Evolutionary conservation across 2,888 invertebrate genomes (phyloP), one percentile per base, ranked within the genome.

Genomic region (Ennomos erosarius): DNA sequence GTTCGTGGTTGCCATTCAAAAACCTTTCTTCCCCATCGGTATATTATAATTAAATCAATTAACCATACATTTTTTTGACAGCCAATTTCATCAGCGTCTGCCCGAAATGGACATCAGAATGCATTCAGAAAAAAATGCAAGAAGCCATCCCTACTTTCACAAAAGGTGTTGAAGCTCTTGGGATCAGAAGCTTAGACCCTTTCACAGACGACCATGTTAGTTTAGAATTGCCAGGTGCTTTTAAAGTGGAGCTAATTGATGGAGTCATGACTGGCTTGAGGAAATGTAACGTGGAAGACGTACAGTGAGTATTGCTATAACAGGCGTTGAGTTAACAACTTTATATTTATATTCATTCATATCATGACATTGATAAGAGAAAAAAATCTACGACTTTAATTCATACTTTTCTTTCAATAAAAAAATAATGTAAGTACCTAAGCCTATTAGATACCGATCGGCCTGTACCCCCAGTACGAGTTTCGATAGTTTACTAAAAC

Each of bases 271-370:
- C 80, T 38, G 90, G 90, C 8, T 55, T 87, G n/a, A 76, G 71
- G 48, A 87, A 87, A 59, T 90, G 90, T 47, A 61, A 67, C 0
- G 78, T 90, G 1, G 84, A 88, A 52, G 71, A 76, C 16, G 81
- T 74, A 0, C 66, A 67, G 85, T 87, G 62, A 81, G 84, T 78
- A 43, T 33, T n/a, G 33, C n/a, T n/a, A 6, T n/a, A n/a, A n/a
- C n/a, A n/a, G n/a, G n/a, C n/a, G n/a, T n/a, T n/a, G n/a, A n/a
- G n/a, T n/a, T n/a, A n/a, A n/a, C n/a, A n/a, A n/a, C n/a, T n/a
- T n/a, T n/a, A n/a, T n/a, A n/a, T n/a, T n/a, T 16, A 16, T 16
- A 16, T 16, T 16, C 16, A 16, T 16, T 16, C n/a, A n/a, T n/a
- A n/a, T n/a, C n/a, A n/a, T n/a, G n/a, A n/a, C n/a, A n/a, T n/a